Base-by-base conservation (phyloP, 2,888 invertebrate species). In the Drosophila atroscutellata region DNA sequence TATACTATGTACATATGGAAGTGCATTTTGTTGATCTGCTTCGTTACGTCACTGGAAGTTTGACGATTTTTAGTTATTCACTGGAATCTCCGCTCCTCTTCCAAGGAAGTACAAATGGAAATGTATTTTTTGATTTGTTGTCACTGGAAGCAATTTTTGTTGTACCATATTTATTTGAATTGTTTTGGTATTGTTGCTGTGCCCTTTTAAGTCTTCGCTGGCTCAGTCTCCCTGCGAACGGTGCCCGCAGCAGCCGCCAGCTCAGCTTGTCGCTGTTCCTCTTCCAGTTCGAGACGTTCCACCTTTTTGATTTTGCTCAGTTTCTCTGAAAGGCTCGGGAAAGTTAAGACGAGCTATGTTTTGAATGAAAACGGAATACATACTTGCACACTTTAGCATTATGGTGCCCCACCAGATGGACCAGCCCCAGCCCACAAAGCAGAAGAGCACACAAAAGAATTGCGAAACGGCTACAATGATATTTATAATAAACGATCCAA, bases 391-490 rank as follows among this genome's bases (percentile, higher is more conserved):
- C 91, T 95, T 96, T 75, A 99, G 93, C 96, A 99, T 97, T 90
- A 98, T 97, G 80, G 98, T 96, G 3, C 99, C 99, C 99, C 99
- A 99, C 95, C 98, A 98, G 77, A 99, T 96, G 72, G 98, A 98
- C 99, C 99, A 99, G 82, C 99, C 98, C 99, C 99, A 99, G 24
- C 99, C 97, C 47, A 98, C 98, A 60, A 98, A 95, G 90, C 99
- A 97, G 94, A 99, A 99, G 61, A 98, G 95, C 60, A 99, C 97
- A 30, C 98, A 98, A 94, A 98, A 98, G 86, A 98, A 94, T 93
- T 99, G 99, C 24, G 97, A 96, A 64, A 96, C 94, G 0, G 98
- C 98, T 66, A 99, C 97, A 80, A 98, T 94, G 39, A 96, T 93
- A 93, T 99, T 97, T 72, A 98, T 96, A 77, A 98, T 94, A 83